Conservation (phyloP, 1,140 invertebrate species). For the Drosophila saltans region DNA sequence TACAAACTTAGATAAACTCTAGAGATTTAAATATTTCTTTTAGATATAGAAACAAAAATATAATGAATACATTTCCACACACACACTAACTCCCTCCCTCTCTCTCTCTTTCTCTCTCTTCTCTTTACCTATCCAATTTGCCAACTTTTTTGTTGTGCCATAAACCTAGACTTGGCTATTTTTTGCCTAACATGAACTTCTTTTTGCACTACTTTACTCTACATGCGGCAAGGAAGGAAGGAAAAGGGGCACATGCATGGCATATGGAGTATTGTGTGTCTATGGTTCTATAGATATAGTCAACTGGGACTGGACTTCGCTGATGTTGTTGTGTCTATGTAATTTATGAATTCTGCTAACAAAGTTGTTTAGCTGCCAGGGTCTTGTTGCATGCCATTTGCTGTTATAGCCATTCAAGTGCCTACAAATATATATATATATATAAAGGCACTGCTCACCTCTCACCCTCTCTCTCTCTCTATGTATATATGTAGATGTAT, state of each 20-base stretch:
- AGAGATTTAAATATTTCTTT: background rate
- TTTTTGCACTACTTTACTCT: background rate
- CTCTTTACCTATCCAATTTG: background rate
- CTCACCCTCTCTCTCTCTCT: too few relatives aligned
- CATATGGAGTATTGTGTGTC: background rate
- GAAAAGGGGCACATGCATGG: too few relatives aligned
- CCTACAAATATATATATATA: background rate
- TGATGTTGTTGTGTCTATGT: slow-evolving; percentile 54
- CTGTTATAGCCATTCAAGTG: slow-evolving; percentile 14
- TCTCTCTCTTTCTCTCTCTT: background rate
- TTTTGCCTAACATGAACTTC: slow-evolving; percentile 11
- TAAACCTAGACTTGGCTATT: slow-evolving; percentile 1
- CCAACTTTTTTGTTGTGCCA: slow-evolving; percentile 2
- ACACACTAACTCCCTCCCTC: background rate
- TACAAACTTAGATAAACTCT: background rate
- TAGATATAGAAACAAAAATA: background rate
- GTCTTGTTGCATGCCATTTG: slow-evolving; percentile 61
- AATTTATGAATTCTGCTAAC: slow-evolving; percentile 58
- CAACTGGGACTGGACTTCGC: slow-evolving; percentile 12
- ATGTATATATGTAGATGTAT: too few relatives aligned
- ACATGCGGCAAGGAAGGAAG: too few relatives aligned
- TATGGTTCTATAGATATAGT: background rate
- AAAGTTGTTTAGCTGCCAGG: slow-evolving; percentile 52
- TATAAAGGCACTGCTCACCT: background rate
- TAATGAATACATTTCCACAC: background rate